Evolutionary conservation across 2,113 vertebrate genomes (phyloP), one percentile per base, ranked within the genome.

Genomic region (Saguinus midas): DNA sequence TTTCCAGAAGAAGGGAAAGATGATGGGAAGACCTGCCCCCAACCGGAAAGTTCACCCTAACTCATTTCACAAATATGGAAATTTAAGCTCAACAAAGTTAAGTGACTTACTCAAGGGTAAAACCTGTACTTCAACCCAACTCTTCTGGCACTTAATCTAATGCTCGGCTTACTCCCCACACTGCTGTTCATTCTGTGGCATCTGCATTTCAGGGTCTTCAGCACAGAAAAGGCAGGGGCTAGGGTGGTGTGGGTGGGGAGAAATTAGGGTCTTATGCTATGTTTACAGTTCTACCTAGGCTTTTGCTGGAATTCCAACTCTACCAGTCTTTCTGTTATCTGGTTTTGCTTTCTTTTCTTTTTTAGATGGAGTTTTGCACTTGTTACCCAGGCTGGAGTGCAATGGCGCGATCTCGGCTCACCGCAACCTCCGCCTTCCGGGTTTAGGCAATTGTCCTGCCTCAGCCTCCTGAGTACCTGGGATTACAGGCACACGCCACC

Each of bases 61-160:
- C 55, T 92, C 35, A 92, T 92, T 90, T 95, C 80, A 92, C 14
- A 87, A 84, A 61, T 43, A 32, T 84, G 91, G 75, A 90, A 68
- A 91, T 87, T 96, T 55, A 82, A 55, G 61, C 27, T 87, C 61
- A 87, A 68, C 90, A 90, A 75, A 95, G 75, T 93, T 86, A 86
- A 86, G 48, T 61, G 18, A 83, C 55, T 94, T 79, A 75, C 37
- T 94, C 78, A 84, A 87, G 72, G 52, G 48, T 48, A 88, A 27
- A 90, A 66, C 12, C 76, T 84, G 7, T 43, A 50, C 50, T 94
- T 92, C n/a, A 85, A 89, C 13, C 79, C 61, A n/a, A 23, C 9
- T 86, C 55, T 57, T 58, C 80, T 76, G 25, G 70, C 29, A 68
- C 40, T 10, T 32, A 5, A 8, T 72, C 81, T 55, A 27, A 83